Percentiles rank a stretch among this genome's conserved stretches.
phyloP scores from a whole-genome alignment of 1,140 invertebrate species.

The Papilio polytes region DNA sequence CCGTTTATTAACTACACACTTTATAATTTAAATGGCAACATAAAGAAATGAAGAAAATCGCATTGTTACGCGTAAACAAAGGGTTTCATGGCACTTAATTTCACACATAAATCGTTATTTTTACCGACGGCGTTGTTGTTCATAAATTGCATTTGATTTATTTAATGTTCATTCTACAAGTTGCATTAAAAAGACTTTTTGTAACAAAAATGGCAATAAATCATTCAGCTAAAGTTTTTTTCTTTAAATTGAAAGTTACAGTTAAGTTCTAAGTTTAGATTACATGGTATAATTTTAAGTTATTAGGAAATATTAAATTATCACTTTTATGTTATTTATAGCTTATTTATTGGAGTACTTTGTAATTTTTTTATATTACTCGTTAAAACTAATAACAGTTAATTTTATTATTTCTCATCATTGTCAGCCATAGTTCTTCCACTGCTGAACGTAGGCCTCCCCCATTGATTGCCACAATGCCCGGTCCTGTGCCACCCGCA shows the following conservation, averaged over 20 bases:
- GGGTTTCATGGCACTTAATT: neutral
- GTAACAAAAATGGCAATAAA: neutral
- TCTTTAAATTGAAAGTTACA: constrained; percentile 13
- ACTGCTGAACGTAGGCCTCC: too few species aligned
- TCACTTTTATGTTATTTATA: constrained; percentile 2
- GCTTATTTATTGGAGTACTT: neutral
- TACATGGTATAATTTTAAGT: neutral
- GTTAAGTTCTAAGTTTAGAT: neutral
- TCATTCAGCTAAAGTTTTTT: neutral
- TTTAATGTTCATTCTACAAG: neutral
- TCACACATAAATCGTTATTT: constrained; percentile 26
- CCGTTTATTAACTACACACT: neutral
- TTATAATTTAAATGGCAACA: neutral
- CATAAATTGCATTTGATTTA: constrained; percentile 28
- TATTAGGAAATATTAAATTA: neutral
- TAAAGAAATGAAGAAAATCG: neutral
- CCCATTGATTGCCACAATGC: too few species aligned
- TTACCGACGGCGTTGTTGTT: neutral
- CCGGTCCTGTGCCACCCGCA: too few species aligned
- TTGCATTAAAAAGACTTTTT: neutral
- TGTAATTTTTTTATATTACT: too few species aligned
- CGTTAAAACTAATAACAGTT: too few species aligned
- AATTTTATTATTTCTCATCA: too few species aligned
- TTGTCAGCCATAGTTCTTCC: too few species aligned
- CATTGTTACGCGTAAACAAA: constrained; percentile 6